Percentiles rank a stretch among this genome's conserved stretches.
These are phyloP conservation scores for Phoebastria nigripes DNA, from an alignment of 2,797 vertebrate species.

Conservation along the genomic window DNA sequence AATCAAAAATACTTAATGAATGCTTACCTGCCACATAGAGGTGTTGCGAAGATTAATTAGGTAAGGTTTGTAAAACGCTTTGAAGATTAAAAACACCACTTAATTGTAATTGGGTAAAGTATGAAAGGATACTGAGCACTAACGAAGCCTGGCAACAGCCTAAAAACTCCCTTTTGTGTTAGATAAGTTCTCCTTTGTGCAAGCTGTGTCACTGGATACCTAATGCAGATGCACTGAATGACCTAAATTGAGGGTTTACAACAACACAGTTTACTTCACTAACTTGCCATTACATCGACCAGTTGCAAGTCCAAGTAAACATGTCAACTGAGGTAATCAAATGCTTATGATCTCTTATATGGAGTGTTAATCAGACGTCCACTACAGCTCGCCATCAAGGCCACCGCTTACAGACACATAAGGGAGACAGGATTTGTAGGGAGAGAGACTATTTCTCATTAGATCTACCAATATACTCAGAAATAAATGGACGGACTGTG, in stretches of 20 bases:
- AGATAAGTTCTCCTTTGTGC: background rate
- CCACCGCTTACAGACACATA: background rate
- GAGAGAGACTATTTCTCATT: background rate
- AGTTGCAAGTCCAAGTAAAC: background rate
- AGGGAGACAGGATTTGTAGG: background rate
- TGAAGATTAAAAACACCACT: background rate
- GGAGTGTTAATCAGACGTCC: background rate
- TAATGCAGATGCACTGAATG: background rate
- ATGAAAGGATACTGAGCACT: background rate
- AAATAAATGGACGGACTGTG: background rate
- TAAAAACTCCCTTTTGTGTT: background rate
- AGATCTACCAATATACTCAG: background rate
- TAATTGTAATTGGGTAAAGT: background rate
- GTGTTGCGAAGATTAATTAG: conserved; percentile 21
- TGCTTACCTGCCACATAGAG: background rate
- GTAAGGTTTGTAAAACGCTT: conserved; percentile 23
- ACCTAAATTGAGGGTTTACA: background rate
- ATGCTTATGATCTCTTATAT: background rate
- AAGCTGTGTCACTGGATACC: background rate
- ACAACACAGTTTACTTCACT: background rate
- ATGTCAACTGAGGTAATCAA: background rate
- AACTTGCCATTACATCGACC: background rate
- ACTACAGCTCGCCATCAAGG: background rate
- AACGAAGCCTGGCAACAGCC: background rate
- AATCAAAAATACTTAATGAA: conserved; percentile 11